Evolutionary conservation across 2,797 vertebrate species (phyloP).

Genomic region (Cirrhinus molitorella): DNA sequence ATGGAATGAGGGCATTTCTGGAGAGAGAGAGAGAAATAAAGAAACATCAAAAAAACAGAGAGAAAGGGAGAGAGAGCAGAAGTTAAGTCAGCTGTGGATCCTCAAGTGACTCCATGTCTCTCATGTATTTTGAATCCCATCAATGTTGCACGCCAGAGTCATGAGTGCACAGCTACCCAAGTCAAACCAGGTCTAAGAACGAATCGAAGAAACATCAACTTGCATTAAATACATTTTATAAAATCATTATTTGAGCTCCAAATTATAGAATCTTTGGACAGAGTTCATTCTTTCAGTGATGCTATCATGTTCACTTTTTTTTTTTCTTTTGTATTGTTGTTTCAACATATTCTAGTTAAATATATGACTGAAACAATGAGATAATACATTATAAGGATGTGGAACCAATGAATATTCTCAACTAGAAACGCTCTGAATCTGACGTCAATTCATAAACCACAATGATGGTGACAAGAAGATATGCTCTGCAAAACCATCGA

Average conservation of each 20-base stretch:
- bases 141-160: constrained; percentile 68
- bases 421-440: not conserved
- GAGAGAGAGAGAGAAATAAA: constrained; percentile 53
- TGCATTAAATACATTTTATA: not conserved
- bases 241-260: not conserved
- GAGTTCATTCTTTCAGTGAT: not conserved
- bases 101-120: constrained; percentile 2
- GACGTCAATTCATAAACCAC: not conserved
- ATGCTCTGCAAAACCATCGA: not conserved
- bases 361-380: not conserved
- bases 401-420: not conserved
- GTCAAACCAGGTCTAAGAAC: constrained; percentile 13
- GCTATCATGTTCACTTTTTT: not conserved
- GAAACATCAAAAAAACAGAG: constrained; percentile 9
- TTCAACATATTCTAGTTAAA: not conserved
- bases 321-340: too few relatives aligned
- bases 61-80: not conserved
- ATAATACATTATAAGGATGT: not conserved
- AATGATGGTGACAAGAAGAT: not conserved
- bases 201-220: not conserved
- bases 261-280: not conserved
- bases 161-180: constrained; percentile 65
- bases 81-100: constrained; percentile 56
- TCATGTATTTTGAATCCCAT: constrained; percentile 67
- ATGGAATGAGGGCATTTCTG: constrained; percentile 66